Percentiles rank a stretch among this genome's conserved stretches.
Conservation (phyloP, 2,888 invertebrate species). For the Tipula lateralis region DNA sequence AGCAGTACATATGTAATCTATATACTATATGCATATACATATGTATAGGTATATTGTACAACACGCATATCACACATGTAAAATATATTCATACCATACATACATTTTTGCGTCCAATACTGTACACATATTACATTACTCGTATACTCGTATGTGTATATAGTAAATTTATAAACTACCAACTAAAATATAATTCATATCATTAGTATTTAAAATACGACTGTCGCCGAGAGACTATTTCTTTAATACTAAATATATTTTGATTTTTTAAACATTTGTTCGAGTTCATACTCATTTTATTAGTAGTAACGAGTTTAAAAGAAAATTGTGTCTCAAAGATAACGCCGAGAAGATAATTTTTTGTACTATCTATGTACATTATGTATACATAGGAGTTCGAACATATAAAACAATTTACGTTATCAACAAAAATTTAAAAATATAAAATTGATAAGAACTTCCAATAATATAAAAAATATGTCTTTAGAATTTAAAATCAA, state of each 20-base stretch:
- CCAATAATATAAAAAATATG: neutral
- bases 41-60: too few species aligned
- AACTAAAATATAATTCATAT: neutral
- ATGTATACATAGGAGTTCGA: too few species aligned
- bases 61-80: neutral
- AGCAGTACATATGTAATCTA: too few species aligned
- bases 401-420: neutral
- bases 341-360: neutral
- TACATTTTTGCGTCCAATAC: neutral
- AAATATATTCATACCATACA: neutral
- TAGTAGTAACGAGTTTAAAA: neutral
- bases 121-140: neutral
- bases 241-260: neutral
- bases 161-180: neutral
- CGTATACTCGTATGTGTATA: too few species aligned
- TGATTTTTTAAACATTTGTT: neutral
- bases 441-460: neutral
- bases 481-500: neutral
- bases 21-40: too few species aligned
- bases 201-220: neutral
- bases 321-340: neutral
- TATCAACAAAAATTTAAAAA: neutral
- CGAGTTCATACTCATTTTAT: neutral
- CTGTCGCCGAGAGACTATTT: neutral
- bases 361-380: neutral